These are phyloP conservation scores for Calosoma granatense DNA, from an alignment of 1,140 invertebrate genomes.

Conservation along the genomic window DNA sequence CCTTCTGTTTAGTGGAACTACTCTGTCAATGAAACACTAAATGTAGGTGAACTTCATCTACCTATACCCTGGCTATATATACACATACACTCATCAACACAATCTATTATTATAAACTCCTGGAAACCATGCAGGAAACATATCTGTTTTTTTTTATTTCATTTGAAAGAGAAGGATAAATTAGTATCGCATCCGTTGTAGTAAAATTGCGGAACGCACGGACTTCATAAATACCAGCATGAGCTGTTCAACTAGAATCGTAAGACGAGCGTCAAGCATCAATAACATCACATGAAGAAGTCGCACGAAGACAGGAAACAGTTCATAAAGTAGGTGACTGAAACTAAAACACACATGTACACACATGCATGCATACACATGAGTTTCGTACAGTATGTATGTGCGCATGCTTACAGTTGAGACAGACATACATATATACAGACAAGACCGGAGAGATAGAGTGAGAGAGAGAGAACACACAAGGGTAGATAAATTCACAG, in stretches of 20 bases:
- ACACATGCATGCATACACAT: not conserved
- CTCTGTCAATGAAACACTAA: too few species aligned
- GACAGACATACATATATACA: not conserved
- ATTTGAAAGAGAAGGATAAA: too few species aligned
- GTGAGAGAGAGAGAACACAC: not conserved
- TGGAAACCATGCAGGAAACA: too few species aligned
- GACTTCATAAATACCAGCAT: too few species aligned
- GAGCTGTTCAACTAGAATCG: not conserved
- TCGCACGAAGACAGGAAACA: not conserved
- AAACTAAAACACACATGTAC: not conserved
- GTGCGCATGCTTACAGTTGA: not conserved
- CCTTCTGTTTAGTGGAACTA: not conserved
- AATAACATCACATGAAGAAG: not conserved
- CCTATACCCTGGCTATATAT: too few species aligned
- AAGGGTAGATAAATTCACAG: slow-evolving; percentile 25
- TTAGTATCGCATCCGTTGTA: too few species aligned
- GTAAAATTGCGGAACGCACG: too few species aligned
- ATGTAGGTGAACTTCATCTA: too few species aligned
- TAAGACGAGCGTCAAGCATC: not conserved
- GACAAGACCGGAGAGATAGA: not conserved
- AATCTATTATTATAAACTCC: too few species aligned
- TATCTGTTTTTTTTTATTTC: too few species aligned
- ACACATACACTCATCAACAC: too few species aligned
- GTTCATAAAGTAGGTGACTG: not conserved
- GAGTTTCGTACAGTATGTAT: not conserved